Percentiles rank a stretch among this genome's conserved stretches.
These are phyloP conservation scores for Mesorhabditis sp. DNA, from an alignment of 2,888 invertebrate species.

Conservation along the genomic window DNA sequence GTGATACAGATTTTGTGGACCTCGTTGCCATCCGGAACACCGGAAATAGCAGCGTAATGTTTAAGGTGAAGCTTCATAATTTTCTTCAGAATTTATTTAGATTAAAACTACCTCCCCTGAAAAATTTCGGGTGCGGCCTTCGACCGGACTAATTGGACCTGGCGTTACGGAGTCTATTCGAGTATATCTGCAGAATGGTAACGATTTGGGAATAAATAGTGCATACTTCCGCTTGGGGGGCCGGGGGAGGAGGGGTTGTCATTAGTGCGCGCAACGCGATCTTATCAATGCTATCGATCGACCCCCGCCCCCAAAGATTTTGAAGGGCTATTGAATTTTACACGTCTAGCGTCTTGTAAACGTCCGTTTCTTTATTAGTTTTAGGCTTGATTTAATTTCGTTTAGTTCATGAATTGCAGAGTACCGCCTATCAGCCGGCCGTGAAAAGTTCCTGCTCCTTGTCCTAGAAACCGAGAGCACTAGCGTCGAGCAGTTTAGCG, in stretches of 20 bases:
- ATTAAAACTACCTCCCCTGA: slow-evolving; percentile 92
- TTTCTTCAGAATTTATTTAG: slow-evolving; percentile 60
- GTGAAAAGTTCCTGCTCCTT: slow-evolving; percentile 45
- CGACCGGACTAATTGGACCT: slow-evolving; percentile 36
- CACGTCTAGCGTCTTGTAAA: too few species aligned
- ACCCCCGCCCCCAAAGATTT: too few species aligned
- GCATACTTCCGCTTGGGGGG: too few species aligned
- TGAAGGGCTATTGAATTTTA: too few species aligned
- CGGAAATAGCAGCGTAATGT: slow-evolving; percentile 45
- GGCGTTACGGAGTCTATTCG: slow-evolving; percentile 38
- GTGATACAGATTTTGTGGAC: slow-evolving; percentile 39
- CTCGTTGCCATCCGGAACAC: slow-evolving; percentile 36
- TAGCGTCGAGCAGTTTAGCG: slow-evolving; percentile 34
- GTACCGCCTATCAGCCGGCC: slow-evolving; percentile 36
- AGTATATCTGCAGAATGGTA: slow-evolving; percentile 46
- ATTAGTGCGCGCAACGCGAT: too few species aligned
- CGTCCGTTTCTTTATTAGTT: neutral
- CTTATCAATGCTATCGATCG: too few species aligned
- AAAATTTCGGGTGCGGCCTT: slow-evolving; percentile 86
- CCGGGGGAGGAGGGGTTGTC: too few species aligned
- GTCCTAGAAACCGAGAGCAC: slow-evolving; percentile 33
- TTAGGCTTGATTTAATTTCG: neutral
- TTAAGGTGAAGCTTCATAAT: slow-evolving; percentile 60
- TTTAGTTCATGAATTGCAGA: slow-evolving; percentile 24
- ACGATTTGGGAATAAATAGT: neutral